Conservation (phyloP, 2,113 vertebrate genomes). For the Paramisgurnus dabryanus region DNA sequence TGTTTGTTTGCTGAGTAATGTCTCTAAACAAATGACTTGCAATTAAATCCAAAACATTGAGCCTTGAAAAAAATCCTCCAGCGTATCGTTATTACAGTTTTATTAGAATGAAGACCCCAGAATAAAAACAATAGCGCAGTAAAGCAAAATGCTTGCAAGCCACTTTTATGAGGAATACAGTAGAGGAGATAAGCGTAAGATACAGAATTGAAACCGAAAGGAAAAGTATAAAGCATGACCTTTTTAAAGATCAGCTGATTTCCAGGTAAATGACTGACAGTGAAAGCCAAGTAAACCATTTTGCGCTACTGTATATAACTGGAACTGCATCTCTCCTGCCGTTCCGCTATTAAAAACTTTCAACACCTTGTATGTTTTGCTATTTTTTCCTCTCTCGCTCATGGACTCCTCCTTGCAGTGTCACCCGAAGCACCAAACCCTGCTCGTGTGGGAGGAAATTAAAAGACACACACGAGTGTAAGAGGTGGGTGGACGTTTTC, state of each 20-base stretch:
- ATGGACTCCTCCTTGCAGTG: slow-evolving; percentile 19
- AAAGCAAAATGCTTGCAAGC: not conserved
- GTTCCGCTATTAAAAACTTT: not conserved
- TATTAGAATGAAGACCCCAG: not conserved
- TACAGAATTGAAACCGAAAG: not conserved
- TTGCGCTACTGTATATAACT: not conserved
- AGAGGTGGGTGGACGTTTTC: slow-evolving; percentile 9
- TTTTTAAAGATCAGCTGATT: slow-evolving; percentile 11
- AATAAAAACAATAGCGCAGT: not conserved
- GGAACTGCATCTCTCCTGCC: not conserved
- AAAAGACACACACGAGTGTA: slow-evolving; percentile 22
- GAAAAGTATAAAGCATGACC: slow-evolving; percentile 13
- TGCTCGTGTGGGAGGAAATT: slow-evolving; percentile 34
- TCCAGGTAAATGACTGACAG: not conserved
- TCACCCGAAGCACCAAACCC: slow-evolving; percentile 16
- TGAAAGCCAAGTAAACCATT: no score
- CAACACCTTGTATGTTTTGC: not conserved
- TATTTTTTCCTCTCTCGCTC: slow-evolving; percentile 16
- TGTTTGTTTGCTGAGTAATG: not conserved
- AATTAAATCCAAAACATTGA: not conserved
- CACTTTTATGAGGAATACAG: not conserved
- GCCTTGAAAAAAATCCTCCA: not conserved
- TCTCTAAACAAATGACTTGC: not conserved
- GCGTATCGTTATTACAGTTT: slow-evolving; percentile 4
- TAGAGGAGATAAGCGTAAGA: not conserved